Conservation (phyloP, 1,140 invertebrate genomes). For the Cyrtorhinus lividipennis region DNA sequence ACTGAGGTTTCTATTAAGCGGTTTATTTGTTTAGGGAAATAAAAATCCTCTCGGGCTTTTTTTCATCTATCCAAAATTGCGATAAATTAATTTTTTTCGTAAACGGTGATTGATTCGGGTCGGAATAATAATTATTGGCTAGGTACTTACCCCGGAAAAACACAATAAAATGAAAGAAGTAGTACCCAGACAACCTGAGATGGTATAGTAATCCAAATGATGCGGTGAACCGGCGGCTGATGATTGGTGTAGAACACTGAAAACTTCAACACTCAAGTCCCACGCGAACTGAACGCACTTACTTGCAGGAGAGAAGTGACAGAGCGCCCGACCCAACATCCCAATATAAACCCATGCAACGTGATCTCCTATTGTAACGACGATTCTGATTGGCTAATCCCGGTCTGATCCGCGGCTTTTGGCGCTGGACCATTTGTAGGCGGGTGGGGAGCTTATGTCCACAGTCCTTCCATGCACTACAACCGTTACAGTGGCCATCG, state of each 20-base stretch:
- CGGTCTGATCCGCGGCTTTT: not conserved
- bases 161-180: not conserved
- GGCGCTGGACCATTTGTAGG: conserved; percentile 4
- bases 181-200: conserved; percentile 17
- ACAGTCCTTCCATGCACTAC: conserved; percentile 1
- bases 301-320: conserved; percentile 88
- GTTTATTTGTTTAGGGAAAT: too few relatives aligned
- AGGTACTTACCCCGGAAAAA: not conserved
- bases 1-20: too few relatives aligned
- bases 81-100: too few relatives aligned
- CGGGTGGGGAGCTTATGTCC: not conserved
- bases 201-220: conserved; percentile 1
- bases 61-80: too few relatives aligned
- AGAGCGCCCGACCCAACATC: conserved; percentile 44
- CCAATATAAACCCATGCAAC: conserved; percentile 76
- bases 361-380: conserved; percentile 50
- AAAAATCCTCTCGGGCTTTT: too few relatives aligned
- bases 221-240: not conserved
- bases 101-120: too few relatives aligned
- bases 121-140: not conserved
- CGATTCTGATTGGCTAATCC: conserved; percentile 32
- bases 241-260: not conserved
- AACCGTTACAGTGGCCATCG: not conserved
- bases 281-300: conserved; percentile 42
- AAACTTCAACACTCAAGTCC: conserved; percentile 9